phyloP scores from a whole-genome alignment of 2,797 vertebrate genomes.

The Helicolenus hilgendorfi region DNA sequence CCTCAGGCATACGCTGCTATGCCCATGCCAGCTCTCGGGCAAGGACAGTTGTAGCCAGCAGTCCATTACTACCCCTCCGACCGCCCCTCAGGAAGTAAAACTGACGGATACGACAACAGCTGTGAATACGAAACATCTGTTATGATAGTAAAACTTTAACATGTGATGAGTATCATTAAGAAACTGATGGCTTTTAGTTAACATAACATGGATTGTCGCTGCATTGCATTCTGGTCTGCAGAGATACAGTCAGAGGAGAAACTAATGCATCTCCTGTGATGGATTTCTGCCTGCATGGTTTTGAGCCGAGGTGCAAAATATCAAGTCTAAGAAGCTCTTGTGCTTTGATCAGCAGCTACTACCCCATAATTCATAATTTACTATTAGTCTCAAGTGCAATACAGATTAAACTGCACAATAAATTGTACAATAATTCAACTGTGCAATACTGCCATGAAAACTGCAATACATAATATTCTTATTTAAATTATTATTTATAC shows the following conservation, averaged over 20 bases:
- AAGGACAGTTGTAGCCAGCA: conserved; percentile 55
- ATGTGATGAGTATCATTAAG: conserved; percentile 23
- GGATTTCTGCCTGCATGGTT: neutral
- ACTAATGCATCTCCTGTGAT: neutral
- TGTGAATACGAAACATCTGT: conserved; percentile 35
- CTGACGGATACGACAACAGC: conserved; percentile 24
- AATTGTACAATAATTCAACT: too few species aligned
- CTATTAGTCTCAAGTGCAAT: too few species aligned
- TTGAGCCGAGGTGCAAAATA: neutral
- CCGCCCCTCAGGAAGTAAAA: conserved; percentile 26
- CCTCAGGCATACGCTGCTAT: conserved; percentile 43
- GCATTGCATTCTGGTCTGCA: neutral
- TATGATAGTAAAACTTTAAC: conserved; percentile 6
- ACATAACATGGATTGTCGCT: neutral
- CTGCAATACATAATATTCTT: too few species aligned
- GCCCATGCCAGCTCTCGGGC: conserved; percentile 57
- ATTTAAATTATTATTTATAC: neutral
- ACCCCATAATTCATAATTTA: too few species aligned
- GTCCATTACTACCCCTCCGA: conserved; percentile 30
- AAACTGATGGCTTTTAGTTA: conserved; percentile 21
- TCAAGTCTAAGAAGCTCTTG: neutral
- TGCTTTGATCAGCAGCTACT: neutral
- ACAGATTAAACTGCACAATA: too few species aligned
- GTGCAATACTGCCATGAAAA: too few species aligned
- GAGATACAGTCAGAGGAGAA: neutral